Base-by-base conservation (phyloP, 2,888 invertebrate species). In the Eristalis tenax region DNA sequence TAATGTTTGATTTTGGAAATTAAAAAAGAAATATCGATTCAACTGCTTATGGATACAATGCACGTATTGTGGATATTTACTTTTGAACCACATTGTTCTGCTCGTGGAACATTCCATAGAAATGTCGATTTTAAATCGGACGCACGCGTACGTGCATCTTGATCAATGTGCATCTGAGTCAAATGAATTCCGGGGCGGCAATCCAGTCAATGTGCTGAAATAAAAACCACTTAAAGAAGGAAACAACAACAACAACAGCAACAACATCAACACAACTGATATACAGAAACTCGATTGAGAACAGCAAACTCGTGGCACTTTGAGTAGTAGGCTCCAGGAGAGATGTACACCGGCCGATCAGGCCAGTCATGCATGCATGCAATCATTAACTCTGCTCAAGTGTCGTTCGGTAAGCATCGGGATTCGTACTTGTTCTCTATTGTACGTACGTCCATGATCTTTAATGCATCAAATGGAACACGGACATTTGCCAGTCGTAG, bases 121-220 rank as follows among this genome's bases (percentile, higher is more conserved):
- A 75, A 86, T 82, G 85, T 82, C 82, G 85, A 82, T 86, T 82
- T 82, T 22, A 74, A 78, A 82, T 86, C 82, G 82, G 61, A 82
- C 82, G 78, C 85, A 86, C 78, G 82, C 85, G 77, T 82, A 82
- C 82, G 77, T 85, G 85, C 82, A 85, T 86, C 85, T 82, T 82
- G 85, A 86, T 86, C 82, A 82, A 82, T 86, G 82, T 78, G 77
- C 85, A 82, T 86, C 85, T 66, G 59, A 85, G 73, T 57, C 82
- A 82, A 85, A 85, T 82, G 85, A 74, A 86, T 86, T 86, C 82
- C 73, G 70, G 82, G 65, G 85, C 78, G 76, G 74, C 81, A 80
- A 81, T 73, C 75, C 70, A 74, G 74, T 69, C 77, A 85, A 50
- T 56, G 68, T 22, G 50, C 74, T 86, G 82, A 78, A 82, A 82